phyloP scores from a whole-genome alignment of 2,113 vertebrate genomes.

The Epinephelus fuscoguttatus region DNA sequence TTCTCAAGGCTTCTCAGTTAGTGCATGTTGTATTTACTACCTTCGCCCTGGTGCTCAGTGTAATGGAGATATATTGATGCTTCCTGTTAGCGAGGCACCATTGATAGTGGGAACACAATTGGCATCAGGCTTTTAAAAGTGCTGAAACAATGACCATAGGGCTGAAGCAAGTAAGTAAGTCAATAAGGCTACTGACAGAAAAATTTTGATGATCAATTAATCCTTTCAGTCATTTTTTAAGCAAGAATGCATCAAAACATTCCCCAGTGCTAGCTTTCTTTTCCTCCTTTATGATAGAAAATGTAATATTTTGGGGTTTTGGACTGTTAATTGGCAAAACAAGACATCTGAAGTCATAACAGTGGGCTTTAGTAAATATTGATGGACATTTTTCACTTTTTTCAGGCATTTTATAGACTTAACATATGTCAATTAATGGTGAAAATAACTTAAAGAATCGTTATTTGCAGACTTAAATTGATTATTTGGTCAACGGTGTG shows the following conservation, averaged over 20 bases:
- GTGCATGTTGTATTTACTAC: not conserved
- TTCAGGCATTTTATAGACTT: not conserved
- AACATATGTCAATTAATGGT: not conserved
- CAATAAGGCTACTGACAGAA: not conserved
- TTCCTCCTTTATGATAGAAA: not conserved
- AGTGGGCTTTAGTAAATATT: not conserved
- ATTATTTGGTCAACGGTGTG: not conserved
- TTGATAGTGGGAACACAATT: not conserved
- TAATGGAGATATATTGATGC: not conserved
- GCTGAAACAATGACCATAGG: not conserved
- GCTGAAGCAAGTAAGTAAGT: not conserved
- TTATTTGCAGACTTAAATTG: not conserved
- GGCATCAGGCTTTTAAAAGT: not conserved
- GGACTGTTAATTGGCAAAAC: not conserved
- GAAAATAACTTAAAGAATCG: not conserved
- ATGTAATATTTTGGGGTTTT: not conserved
- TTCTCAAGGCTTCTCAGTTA: slow-evolving; percentile 10
- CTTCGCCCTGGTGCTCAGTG: not conserved
- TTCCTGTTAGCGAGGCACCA: not conserved
- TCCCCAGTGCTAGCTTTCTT: not conserved
- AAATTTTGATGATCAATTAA: not conserved
- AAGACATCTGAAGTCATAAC: not conserved
- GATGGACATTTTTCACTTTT: not conserved
- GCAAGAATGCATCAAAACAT: not conserved
- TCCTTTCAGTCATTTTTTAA: not conserved